Conservation (phyloP, 1,140 invertebrate species). For the Cydia splendana region DNA sequence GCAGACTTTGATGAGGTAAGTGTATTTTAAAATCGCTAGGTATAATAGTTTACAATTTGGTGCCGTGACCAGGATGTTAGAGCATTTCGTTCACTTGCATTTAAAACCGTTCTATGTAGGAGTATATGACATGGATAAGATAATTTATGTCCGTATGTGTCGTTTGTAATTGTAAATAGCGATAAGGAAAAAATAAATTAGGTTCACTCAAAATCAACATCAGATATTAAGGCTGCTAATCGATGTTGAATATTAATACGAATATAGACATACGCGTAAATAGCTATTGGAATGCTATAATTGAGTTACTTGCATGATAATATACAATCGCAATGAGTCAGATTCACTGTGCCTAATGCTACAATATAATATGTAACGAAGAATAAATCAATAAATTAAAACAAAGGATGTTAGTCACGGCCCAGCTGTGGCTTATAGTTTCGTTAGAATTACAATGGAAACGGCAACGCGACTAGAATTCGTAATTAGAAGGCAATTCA, state of each 20-base stretch:
- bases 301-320: neutral
- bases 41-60: neutral
- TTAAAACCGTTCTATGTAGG: no score
- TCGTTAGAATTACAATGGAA: neutral
- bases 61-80: neutral
- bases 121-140: no score
- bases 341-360: neutral
- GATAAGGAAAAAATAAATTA: no score
- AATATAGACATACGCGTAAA: neutral
- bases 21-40: constrained; percentile 2
- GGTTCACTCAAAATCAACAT: no score
- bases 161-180: no score
- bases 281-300: constrained; percentile 23
- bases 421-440: neutral
- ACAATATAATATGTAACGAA: neutral
- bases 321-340: neutral
- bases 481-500: neutral
- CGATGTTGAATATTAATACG: no score
- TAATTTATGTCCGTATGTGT: no score
- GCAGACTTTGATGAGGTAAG: constrained; percentile 96
- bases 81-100: neutral
- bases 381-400: constrained; percentile 14
- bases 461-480: constrained; percentile 8
- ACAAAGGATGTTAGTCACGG: constrained; percentile 2
- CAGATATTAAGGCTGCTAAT: no score